Evolutionary conservation across 2,113 vertebrate species (phyloP).

Genomic region (Proteles cristata): DNA sequence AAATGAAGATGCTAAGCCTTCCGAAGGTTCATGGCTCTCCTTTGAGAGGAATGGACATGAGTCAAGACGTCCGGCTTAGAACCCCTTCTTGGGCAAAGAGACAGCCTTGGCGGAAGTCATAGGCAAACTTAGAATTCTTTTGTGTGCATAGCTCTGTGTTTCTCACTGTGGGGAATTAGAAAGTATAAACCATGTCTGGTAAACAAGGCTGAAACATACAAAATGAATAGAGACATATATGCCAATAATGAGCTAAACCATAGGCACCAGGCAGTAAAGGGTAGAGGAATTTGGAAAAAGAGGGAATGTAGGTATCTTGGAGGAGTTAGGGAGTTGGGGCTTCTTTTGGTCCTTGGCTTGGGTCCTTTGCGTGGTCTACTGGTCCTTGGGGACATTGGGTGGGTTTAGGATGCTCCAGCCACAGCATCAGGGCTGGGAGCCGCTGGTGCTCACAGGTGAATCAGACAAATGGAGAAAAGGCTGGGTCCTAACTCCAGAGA

Average conservation of each 20-base stretch:
- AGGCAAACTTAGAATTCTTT: neutral
- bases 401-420: neutral
- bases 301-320: neutral
- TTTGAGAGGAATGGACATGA: neutral
- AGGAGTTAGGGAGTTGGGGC: neutral
- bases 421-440: neutral
- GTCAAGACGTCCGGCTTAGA: neutral
- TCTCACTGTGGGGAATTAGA: neutral
- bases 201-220: neutral
- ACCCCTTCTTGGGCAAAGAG: neutral
- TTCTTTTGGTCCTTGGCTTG: neutral
- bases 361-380: neutral
- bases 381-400: neutral
- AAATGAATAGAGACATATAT: neutral
- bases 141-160: neutral
- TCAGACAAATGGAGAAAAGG: neutral
- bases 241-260: neutral
- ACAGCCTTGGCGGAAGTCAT: neutral
- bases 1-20: neutral
- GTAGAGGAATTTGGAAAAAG: neutral
- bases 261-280: neutral
- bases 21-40: neutral
- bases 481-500: neutral
- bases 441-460: neutral
- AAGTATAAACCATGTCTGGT: neutral